These are phyloP conservation scores for Ophion ventricosus DNA, from an alignment of 2,888 invertebrate species.

Conservation along the genomic window DNA sequence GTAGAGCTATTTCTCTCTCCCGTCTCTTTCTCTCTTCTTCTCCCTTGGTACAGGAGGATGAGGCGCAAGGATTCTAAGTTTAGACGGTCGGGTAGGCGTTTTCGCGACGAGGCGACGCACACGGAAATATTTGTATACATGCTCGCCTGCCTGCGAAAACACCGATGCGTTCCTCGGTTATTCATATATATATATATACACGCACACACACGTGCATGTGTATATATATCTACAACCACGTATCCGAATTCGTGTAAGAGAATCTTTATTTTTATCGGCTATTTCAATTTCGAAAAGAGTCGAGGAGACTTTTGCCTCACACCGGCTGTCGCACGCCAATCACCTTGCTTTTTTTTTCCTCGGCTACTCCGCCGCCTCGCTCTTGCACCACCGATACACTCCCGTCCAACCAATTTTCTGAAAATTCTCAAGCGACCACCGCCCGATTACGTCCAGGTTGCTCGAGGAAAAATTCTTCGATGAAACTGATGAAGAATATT, in stretches of 20 bases:
- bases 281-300: constrained; percentile 54
- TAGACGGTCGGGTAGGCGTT: constrained; percentile 81
- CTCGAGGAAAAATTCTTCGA: not conserved
- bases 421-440: not conserved
- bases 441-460: not conserved
- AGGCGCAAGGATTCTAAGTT: constrained; percentile 79
- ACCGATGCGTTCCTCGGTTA: constrained; percentile 33
- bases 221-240: not conserved
- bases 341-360: constrained; percentile 43
- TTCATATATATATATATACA: constrained; percentile 17
- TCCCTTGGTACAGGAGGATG: constrained; percentile 75
- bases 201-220: not conserved
- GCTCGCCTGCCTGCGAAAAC: constrained; percentile 26
- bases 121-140: constrained; percentile 80
- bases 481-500: not conserved
- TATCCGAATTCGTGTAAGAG: constrained; percentile 71
- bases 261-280: constrained; percentile 80
- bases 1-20: constrained; percentile 28
- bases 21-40: not conserved
- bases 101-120: constrained; percentile 76
- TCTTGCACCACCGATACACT: not conserved
- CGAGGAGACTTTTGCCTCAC: constrained; percentile 14
- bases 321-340: constrained; percentile 61
- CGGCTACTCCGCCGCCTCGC: not conserved
- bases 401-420: not conserved